Conservation (phyloP, 2,797 vertebrate genomes). For the Enteromius mattozi region DNA sequence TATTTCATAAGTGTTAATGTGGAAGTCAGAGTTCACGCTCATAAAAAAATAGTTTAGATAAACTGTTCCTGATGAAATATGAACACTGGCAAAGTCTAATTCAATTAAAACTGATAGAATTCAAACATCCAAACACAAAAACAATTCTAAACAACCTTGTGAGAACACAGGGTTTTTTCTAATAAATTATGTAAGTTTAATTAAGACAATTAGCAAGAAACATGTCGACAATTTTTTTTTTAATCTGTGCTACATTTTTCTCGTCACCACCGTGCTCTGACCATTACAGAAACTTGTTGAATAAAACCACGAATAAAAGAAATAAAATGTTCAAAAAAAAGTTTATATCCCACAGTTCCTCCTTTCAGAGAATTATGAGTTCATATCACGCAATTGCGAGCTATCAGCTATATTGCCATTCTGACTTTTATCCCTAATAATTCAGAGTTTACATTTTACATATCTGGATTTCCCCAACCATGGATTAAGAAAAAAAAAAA, state of each 20-base stretch:
- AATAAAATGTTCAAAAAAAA: background rate
- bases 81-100: background rate
- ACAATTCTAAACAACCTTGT: background rate
- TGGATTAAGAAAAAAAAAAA: background rate
- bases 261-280: background rate
- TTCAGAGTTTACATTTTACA: background rate
- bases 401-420: background rate
- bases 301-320: background rate
- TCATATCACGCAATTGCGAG: background rate
- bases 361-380: background rate
- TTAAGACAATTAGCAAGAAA: constrained; percentile 18
- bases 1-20: constrained; percentile 10
- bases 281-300: background rate
- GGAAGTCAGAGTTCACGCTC: constrained; percentile 1
- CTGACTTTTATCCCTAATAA: background rate
- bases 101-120: background rate
- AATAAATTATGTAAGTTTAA: background rate
- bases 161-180: background rate
- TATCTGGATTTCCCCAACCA: background rate
- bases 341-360: background rate
- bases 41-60: background rate
- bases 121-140: constrained; percentile 2
- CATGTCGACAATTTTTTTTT: background rate
- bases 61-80: constrained; percentile 15
- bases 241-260: background rate